These are phyloP conservation scores for Charaxes varanes DNA, from an alignment of 1,140 invertebrate genomes.

Conservation along the genomic window DNA sequence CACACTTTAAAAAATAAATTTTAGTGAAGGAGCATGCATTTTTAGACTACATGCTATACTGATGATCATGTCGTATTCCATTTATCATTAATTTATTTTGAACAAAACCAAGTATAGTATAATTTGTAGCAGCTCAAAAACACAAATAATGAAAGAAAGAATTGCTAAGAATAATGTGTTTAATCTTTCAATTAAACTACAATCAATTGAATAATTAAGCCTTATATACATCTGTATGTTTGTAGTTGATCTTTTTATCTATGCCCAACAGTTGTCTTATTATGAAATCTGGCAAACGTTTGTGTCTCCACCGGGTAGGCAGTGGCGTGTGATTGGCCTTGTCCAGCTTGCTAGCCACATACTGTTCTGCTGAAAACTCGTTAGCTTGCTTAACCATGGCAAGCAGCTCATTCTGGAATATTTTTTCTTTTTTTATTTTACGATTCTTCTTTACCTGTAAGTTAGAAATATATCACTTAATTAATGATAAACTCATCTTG, in stretches of 20 bases:
- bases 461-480: no score
- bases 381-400: constrained; percentile 81
- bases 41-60: no score
- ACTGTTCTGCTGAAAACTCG: constrained; percentile 83
- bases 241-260: constrained; percentile 69
- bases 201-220: constrained; percentile 34
- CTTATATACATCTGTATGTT: constrained; percentile 62
- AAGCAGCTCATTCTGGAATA: constrained; percentile 82
- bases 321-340: constrained; percentile 78
- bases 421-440: constrained; percentile 83
- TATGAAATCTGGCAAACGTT: constrained; percentile 77
- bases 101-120: no score
- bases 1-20: no score
- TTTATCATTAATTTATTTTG: no score
- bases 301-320: constrained; percentile 79
- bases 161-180: no score
- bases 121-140: no score
- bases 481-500: no score
- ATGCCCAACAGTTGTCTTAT: constrained; percentile 74
- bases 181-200: no score
- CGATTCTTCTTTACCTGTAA: constrained; percentile 77
- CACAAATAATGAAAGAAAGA: no score
- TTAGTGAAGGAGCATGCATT: no score
- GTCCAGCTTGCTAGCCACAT: constrained; percentile 78
- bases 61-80: no score